Base-by-base conservation (phyloP, 37 sponge, comb jelly and placozoan species). In the Petrosia ficiformis region DNA sequence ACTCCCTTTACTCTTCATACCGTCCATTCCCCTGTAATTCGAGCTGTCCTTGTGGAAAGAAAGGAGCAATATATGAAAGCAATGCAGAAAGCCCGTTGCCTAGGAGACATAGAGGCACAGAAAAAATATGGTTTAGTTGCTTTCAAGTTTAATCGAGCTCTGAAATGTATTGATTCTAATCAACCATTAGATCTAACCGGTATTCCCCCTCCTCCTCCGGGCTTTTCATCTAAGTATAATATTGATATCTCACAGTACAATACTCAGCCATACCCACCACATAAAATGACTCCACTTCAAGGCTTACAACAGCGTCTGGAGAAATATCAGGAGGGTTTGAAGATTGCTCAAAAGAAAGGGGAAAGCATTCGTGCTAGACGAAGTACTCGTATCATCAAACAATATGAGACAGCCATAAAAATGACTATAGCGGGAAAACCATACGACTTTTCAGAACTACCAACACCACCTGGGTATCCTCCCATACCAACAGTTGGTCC, bases 391-490 rank as follows among this genome's bases (percentile, higher is more conserved):
- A 95, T 98, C 34, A 79, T 93, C 37, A 93, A 84, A 70, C 91
- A 89, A 75, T 95, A 93, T 63, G 83, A 98, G 39, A 91, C 86
- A 0, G 91, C 93, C 38, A 95, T 98, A 54, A 90, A 76, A 70
- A 39, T 37, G 36, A 75, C 81, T 8, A 98, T 90, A 56, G 73
- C 70, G 35, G 86, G 88, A 0, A 87, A 82, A 36, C 68, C 86
- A 0, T 65, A 66, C 22, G 87, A 92, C 61, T 95, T 79, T 60
- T 61, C 52, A 10, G 93, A 89, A 65, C 67, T 98, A 0, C 96
- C 99, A 16, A 67, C 70, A 2, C 94, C 95, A 16, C 99, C 99
- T n/a, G 99, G 98, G 0, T 94, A 84, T 38, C 95, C 95, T 4
- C 95, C 98, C 38, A 89, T 97, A 25, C 98, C 98, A 4, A 44